Conservation (phyloP, 2,113 vertebrate species). For the Cardinalis cardinalis region DNA sequence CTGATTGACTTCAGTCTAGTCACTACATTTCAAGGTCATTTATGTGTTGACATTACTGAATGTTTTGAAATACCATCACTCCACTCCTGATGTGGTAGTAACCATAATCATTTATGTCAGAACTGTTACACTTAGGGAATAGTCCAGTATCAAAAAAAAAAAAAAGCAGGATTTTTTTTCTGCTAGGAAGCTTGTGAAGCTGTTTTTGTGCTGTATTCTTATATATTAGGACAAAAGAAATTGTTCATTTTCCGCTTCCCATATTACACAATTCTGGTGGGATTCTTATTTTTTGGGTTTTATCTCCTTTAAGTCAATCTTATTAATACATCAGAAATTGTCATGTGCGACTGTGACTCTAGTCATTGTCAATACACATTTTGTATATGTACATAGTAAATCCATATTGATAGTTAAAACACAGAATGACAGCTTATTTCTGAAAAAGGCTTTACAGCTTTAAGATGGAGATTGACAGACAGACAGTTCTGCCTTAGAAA, state of each 20-base stretch:
- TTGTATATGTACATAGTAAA: neutral
- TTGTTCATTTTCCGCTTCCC: neutral
- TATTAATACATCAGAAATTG: neutral
- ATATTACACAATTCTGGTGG: neutral
- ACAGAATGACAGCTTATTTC: neutral
- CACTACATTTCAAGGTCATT: neutral
- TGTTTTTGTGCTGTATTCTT: neutral
- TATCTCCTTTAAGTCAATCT: neutral
- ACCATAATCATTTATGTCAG: neutral
- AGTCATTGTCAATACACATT: neutral
- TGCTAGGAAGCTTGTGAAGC: neutral
- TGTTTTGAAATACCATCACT: neutral
- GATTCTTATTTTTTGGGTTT: neutral
- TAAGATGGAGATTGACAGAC: neutral
- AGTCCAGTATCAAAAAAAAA: neutral
- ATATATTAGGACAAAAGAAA: neutral
- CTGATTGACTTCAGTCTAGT: constrained; percentile 10
- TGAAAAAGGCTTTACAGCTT: neutral
- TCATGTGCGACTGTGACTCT: neutral
- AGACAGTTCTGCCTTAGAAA: neutral
- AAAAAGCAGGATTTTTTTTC: neutral
- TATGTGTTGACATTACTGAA: neutral
- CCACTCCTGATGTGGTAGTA: neutral
- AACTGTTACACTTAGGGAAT: neutral
- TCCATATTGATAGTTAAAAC: neutral